Evolutionary conservation across 2,888 invertebrate species (phyloP).

Genomic region (Papilio protenor): DNA sequence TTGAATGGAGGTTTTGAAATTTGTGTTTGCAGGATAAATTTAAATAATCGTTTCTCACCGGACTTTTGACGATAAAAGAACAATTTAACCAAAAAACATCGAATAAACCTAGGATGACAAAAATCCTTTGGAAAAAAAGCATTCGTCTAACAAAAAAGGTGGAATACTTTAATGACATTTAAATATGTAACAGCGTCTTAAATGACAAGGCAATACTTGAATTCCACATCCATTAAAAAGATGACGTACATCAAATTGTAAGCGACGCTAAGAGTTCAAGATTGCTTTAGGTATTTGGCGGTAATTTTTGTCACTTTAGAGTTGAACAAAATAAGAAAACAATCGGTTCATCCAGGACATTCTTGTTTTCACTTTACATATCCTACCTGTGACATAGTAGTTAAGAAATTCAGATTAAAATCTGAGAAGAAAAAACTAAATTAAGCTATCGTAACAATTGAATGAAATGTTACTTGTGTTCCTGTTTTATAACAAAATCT

Average conservation of each 20-base stretch:
- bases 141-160: background rate
- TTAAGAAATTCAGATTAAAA: background rate
- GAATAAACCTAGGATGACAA: background rate
- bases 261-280: too few species aligned
- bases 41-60: background rate
- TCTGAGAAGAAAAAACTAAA: background rate
- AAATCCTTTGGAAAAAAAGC: background rate
- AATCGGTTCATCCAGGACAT: too few species aligned
- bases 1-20: constrained; percentile 3
- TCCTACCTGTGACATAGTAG: background rate
- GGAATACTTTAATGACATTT: too few species aligned
- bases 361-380: too few species aligned
- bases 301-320: too few species aligned
- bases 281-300: too few species aligned
- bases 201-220: too few species aligned
- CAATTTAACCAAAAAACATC: background rate
- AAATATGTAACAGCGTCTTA: too few species aligned
- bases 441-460: background rate
- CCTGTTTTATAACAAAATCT: background rate
- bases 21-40: background rate
- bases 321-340: too few species aligned
- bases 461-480: background rate
- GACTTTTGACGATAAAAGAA: background rate
- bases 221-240: too few species aligned
- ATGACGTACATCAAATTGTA: too few species aligned